phyloP scores from a whole-genome alignment of 1,140 invertebrate genomes.

The Neotoxoptera formosana region DNA sequence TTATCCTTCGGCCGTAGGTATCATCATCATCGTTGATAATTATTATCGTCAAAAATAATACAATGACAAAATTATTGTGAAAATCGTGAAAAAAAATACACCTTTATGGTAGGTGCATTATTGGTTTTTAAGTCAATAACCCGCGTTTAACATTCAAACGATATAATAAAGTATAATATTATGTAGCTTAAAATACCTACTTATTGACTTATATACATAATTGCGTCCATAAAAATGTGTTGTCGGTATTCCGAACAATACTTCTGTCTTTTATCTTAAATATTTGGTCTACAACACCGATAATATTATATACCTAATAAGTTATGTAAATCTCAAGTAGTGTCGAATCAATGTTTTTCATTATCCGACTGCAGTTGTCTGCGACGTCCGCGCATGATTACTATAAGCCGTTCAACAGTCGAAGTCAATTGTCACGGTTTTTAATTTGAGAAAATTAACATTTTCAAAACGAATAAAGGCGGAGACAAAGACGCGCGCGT shows the following conservation, averaged over 20 bases:
- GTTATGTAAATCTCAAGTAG: neutral
- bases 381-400: neutral
- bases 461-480: neutral
- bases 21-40: too few relatives aligned
- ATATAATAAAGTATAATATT: too few relatives aligned
- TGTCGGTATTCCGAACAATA: neutral
- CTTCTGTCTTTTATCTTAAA: neutral
- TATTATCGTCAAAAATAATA: too few relatives aligned
- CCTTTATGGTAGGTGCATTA: too few relatives aligned
- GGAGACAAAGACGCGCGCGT: neutral
- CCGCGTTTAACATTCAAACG: neutral
- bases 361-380: neutral
- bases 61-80: too few relatives aligned
- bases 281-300: neutral
- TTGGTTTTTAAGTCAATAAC: neutral
- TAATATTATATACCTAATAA: neutral
- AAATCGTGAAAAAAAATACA: too few relatives aligned
- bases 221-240: neutral
- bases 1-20: too few relatives aligned
- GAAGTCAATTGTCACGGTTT: neutral
- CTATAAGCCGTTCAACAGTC: neutral
- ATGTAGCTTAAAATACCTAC: neutral
- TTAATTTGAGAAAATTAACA: neutral
- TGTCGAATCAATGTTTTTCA: neutral
- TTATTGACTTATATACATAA: neutral